phyloP scores from a whole-genome alignment of 2,888 invertebrate genomes.

The Pollenia amentaria region DNA sequence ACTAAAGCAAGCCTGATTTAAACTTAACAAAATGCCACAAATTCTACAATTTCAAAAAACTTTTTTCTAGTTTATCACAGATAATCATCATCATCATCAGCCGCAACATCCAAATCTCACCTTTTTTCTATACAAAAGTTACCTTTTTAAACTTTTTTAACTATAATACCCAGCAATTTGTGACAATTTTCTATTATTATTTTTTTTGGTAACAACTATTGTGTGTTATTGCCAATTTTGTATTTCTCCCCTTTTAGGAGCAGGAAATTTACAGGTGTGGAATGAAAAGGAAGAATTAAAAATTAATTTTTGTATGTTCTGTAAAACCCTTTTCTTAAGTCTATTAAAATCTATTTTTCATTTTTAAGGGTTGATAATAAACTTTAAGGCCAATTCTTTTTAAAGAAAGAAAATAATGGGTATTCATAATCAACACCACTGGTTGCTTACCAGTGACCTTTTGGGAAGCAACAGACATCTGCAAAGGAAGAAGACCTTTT shows the following conservation, averaged over 20 bases:
- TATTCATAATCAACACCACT: conserved; percentile 52
- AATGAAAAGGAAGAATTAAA: conserved; percentile 6
- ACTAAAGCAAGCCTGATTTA: conserved; percentile 32
- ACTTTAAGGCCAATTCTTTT: conserved; percentile 4
- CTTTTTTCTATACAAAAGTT: conserved; percentile 42
- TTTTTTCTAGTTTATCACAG: conserved; percentile 37
- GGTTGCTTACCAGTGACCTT: conserved; percentile 56
- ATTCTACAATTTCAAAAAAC: conserved; percentile 45
- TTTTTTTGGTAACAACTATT: conserved; percentile 23
- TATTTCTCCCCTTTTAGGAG: not conserved
- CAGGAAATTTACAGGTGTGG: conserved; percentile 25
- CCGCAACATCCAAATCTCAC: conserved; percentile 34
- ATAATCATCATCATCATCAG: conserved; percentile 48
- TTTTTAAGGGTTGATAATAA: not conserved
- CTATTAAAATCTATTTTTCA: conserved; percentile 36
- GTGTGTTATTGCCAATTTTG: conserved; percentile 54
- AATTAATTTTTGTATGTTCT: conserved; percentile 54
- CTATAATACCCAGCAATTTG: conserved; percentile 65
- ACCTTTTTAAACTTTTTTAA: conserved; percentile 54
- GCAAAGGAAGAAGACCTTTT: conserved; percentile 43
- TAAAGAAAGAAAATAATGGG: not conserved
- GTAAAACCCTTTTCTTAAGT: conserved; percentile 53
- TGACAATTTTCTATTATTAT: conserved; percentile 57
- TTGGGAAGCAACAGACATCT: conserved; percentile 19
- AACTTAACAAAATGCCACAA: conserved; percentile 46